Evolutionary conservation across 2,797 vertebrate species (phyloP).

Genomic region (Cyclura pinguis): DNA sequence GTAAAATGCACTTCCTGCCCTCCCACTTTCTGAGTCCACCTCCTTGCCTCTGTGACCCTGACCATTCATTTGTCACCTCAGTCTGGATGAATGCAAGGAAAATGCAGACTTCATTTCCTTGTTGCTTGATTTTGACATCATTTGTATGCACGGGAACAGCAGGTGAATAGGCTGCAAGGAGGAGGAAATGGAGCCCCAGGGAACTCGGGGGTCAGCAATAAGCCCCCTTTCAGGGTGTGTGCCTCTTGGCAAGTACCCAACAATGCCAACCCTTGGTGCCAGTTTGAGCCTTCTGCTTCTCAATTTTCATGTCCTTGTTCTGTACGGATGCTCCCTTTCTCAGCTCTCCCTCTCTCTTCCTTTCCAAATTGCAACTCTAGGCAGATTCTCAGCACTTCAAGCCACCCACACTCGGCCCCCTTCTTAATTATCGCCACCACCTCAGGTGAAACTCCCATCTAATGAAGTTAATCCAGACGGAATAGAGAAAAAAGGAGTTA

Average conservation of each 20-base stretch:
- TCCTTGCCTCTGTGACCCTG: not conserved
- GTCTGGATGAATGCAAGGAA: not conserved
- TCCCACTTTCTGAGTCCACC: not conserved
- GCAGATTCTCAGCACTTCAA: not conserved
- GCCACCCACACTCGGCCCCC: not conserved
- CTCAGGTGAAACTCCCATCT: not conserved
- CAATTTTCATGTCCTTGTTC: not conserved
- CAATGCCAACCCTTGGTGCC: too few species aligned
- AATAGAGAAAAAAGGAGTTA: not conserved
- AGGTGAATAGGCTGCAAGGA: not conserved
- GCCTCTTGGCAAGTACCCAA: not conserved
- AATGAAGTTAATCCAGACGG: not conserved
- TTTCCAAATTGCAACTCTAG: not conserved
- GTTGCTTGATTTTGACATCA: not conserved
- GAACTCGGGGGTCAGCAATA: not conserved
- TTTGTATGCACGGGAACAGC: not conserved
- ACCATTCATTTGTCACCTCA: not conserved
- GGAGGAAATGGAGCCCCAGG: not conserved
- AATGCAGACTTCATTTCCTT: not conserved
- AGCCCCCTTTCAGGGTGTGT: not conserved
- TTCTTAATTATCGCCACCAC: constrained; percentile 3
- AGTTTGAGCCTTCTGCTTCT: not conserved
- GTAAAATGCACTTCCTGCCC: not conserved
- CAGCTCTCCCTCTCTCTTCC: not conserved
- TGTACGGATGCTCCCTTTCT: not conserved